Conservation (phyloP, 2,888 invertebrate species). For the Leptopilina drosophilae region DNA sequence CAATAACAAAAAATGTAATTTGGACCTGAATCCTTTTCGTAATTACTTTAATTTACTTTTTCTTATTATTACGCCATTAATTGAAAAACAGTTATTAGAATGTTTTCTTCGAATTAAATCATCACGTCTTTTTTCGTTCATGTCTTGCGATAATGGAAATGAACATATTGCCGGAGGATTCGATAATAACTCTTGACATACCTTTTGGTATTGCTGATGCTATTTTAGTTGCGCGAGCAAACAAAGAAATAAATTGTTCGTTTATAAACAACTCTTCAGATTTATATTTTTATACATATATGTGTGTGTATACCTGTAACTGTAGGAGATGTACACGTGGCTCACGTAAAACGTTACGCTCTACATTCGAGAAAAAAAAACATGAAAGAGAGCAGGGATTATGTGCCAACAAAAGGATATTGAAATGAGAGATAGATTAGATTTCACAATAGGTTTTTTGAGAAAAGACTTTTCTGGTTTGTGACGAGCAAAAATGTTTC, state of each 20-base stretch:
- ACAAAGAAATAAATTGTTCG: constrained; percentile 43
- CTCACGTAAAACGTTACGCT: constrained; percentile 20
- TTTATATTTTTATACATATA: neutral
- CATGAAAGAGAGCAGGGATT: constrained; percentile 34
- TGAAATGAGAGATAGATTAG: constrained; percentile 39
- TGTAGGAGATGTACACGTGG: constrained; percentile 7
- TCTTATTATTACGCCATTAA: too few species aligned
- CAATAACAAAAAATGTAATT: too few species aligned
- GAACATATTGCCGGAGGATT: constrained; percentile 37
- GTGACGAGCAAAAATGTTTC: neutral
- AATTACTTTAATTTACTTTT: too few species aligned
- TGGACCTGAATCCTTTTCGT: too few species aligned
- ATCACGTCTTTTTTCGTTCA: too few species aligned
- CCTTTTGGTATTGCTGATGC: neutral
- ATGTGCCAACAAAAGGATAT: constrained; percentile 34
- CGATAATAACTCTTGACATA: constrained; percentile 40
- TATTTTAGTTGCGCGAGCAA: constrained; percentile 40
- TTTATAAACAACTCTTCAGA: constrained; percentile 36
- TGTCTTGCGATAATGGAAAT: neutral
- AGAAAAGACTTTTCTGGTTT: constrained; percentile 16
- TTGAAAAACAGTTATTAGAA: too few species aligned
- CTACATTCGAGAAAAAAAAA: constrained; percentile 20
- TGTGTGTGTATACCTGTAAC: neutral
- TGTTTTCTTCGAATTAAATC: too few species aligned
- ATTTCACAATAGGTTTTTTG: constrained; percentile 33